Conservation (phyloP, 2,888 invertebrate genomes). For the Capitulum mitella region DNA sequence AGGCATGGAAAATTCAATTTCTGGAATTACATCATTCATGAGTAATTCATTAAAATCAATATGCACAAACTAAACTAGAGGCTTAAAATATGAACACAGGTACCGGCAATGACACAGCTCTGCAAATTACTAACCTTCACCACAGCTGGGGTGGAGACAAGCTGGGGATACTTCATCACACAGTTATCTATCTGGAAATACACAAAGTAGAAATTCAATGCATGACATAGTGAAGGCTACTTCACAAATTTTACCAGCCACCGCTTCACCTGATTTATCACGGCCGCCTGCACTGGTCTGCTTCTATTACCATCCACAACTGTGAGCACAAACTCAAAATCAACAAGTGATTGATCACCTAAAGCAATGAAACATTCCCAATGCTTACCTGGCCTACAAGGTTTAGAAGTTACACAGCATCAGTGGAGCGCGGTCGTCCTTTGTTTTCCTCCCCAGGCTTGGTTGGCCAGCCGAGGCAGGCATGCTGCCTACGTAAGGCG, state of each 20-base stretch:
- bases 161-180: constrained; percentile 55
- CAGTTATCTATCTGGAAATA: constrained; percentile 41
- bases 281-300: not conserved
- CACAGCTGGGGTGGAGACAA: constrained; percentile 54
- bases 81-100: too few relatives aligned
- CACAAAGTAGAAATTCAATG: too few relatives aligned
- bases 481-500: not conserved
- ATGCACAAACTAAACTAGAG: not conserved
- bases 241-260: too few relatives aligned
- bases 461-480: constrained; percentile 15
- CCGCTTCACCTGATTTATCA: not conserved
- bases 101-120: too few relatives aligned
- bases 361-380: too few relatives aligned
- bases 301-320: not conserved
- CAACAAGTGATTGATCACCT: too few relatives aligned
- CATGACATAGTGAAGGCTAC: too few relatives aligned
- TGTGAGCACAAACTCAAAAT: not conserved
- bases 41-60: too few relatives aligned
- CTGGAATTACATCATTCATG: too few relatives aligned
- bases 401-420: not conserved
- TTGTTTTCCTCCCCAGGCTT: not conserved
- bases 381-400: constrained; percentile 11
- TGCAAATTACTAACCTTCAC: not conserved
- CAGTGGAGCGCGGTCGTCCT: not conserved
- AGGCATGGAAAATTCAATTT: too few relatives aligned